Conservation (phyloP, 2,113 vertebrate species). For the Epinephelus moara region DNA sequence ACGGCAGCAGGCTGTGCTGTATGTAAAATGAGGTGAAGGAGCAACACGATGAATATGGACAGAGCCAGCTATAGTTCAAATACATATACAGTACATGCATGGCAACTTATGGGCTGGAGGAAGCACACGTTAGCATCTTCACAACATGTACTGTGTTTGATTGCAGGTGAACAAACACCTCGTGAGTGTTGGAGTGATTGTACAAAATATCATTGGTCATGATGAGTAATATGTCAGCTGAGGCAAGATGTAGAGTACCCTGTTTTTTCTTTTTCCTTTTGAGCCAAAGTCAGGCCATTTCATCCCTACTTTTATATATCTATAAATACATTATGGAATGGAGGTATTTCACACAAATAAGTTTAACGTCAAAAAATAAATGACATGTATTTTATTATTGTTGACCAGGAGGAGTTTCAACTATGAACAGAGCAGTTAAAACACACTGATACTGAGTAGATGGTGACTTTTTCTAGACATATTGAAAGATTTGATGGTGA, state of each 20-base stretch:
- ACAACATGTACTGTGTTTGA: background rate
- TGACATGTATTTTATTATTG: too few species aligned
- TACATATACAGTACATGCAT: conserved; percentile 8
- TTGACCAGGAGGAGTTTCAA: too few species aligned
- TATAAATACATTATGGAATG: background rate
- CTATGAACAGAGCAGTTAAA: too few species aligned
- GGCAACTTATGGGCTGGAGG: background rate
- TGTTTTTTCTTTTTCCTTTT: background rate
- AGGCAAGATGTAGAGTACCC: background rate
- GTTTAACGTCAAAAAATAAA: too few species aligned
- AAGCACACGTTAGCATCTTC: background rate
- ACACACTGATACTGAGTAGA: too few species aligned
- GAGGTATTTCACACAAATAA: background rate
- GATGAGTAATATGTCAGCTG: background rate
- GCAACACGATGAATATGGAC: conserved; percentile 58
- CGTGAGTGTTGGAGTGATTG: background rate
- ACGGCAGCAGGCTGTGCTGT: conserved; percentile 72
- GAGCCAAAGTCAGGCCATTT: background rate
- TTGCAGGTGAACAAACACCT: background rate
- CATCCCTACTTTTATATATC: too few species aligned
- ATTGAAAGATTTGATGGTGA: too few species aligned
- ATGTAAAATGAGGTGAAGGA: conserved; percentile 68
- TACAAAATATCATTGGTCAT: background rate
- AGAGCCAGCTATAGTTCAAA: conserved; percentile 29
- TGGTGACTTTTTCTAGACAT: too few species aligned